Percentiles rank a stretch among this genome's conserved stretches.
Evolutionary conservation across 2,888 invertebrate species (phyloP).

Genomic region (Crepidodera aurea): DNA sequence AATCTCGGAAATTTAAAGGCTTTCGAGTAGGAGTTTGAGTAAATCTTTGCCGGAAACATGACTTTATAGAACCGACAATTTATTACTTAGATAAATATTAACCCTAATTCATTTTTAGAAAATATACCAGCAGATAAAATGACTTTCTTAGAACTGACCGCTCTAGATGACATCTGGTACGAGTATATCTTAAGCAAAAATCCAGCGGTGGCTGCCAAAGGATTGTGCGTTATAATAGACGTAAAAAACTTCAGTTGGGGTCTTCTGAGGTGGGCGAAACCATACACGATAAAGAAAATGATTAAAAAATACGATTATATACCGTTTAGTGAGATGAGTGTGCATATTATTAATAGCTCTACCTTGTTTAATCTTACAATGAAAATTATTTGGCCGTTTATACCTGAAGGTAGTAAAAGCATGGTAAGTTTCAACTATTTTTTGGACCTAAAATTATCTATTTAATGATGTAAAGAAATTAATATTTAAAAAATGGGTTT

Average conservation of each 20-base stretch:
- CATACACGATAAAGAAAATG: conserved; percentile 46
- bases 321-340: conserved; percentile 49
- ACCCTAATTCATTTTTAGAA: too few relatives aligned
- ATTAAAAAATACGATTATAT: conserved; percentile 46
- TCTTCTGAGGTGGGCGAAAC: conserved; percentile 53
- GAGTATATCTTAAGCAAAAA: conserved; percentile 47
- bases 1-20: too few relatives aligned
- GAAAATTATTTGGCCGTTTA: conserved; percentile 53
- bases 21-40: too few relatives aligned
- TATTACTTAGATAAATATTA: too few relatives aligned
- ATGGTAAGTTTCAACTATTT: too few relatives aligned
- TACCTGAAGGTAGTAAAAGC: conserved; percentile 47
- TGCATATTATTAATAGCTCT: conserved; percentile 54
- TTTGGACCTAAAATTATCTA: not conserved
- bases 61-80: too few relatives aligned
- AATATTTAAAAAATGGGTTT: too few relatives aligned
- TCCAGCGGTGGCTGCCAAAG: conserved; percentile 50
- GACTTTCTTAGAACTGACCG: conserved; percentile 48
- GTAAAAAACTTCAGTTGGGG: conserved; percentile 48
- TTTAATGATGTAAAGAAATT: not conserved
- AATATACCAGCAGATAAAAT: not conserved
- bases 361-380: conserved; percentile 48
- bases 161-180: conserved; percentile 57
- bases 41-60: too few relatives aligned
- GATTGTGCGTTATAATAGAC: conserved; percentile 56